A percentile compares a stretch with the other conserved stretches of the same genome.
phyloP scores from a whole-genome alignment of 2,113 vertebrate species.

The Trematocara macrostoma region DNA sequence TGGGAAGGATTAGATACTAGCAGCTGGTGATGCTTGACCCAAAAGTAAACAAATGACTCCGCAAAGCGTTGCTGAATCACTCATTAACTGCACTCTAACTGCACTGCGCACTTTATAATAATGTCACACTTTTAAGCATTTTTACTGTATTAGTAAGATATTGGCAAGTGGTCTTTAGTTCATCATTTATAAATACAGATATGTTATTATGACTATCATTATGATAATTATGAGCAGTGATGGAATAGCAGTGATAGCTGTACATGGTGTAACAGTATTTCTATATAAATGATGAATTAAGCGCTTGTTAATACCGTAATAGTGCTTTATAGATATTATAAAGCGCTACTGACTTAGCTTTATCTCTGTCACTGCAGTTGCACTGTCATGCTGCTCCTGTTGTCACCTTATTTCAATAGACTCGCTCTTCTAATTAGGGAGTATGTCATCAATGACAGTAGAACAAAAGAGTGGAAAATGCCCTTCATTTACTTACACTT shows the following conservation, averaged over 20 bases:
- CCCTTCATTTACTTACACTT: background rate
- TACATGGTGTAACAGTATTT: background rate
- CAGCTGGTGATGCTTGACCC: background rate
- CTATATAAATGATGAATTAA: background rate
- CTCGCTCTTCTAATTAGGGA: background rate
- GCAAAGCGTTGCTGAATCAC: background rate
- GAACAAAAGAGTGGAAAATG: background rate
- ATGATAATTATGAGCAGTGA: background rate
- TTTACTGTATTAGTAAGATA: no score
- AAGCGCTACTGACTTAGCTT: background rate
- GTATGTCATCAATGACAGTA: background rate
- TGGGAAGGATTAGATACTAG: background rate
- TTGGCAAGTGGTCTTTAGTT: no score
- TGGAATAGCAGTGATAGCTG: background rate
- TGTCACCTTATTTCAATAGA: background rate
- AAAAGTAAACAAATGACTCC: background rate
- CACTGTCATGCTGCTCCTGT: background rate
- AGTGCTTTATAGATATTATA: background rate
- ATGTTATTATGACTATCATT: background rate
- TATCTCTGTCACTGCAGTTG: background rate
- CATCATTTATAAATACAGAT: background rate
- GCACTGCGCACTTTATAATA: background rate
- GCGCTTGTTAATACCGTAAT: background rate
- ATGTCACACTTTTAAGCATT: no score
- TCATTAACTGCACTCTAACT: background rate